Evolutionary conservation across 2,113 vertebrate genomes (phyloP).

Genomic region (Micronycteris hirsuta): DNA sequence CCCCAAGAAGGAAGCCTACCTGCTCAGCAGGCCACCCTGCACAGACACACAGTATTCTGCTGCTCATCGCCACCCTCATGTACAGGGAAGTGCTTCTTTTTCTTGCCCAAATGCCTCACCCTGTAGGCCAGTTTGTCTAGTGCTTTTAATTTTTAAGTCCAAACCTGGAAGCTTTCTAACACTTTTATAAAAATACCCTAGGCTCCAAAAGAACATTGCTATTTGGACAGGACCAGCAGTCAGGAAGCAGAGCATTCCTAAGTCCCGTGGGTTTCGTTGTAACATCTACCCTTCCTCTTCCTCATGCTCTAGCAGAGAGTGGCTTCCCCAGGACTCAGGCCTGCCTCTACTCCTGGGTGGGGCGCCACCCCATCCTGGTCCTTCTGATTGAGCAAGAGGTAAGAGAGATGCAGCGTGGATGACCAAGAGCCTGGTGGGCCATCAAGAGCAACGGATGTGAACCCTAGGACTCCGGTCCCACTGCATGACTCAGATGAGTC

Average conservation of each 20-base stretch:
- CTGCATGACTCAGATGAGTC: not conserved
- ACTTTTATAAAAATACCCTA: not conserved
- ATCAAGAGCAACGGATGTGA: not conserved
- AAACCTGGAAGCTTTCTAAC: not conserved
- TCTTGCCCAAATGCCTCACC: not conserved
- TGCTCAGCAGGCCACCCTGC: rapidly evolving
- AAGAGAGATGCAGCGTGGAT: not conserved
- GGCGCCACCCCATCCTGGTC: not conserved
- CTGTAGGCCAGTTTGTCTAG: not conserved
- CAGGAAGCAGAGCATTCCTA: rapidly evolving
- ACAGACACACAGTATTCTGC: rapidly evolving
- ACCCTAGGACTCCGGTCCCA: not conserved
- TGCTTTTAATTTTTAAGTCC: not conserved
- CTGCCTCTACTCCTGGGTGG: no score
- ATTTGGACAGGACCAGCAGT: not conserved
- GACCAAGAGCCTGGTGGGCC: not conserved
- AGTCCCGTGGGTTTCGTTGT: not conserved
- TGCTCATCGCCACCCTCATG: rapidly evolving
- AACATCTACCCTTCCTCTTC: not conserved
- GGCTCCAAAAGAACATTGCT: not conserved
- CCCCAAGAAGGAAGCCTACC: not conserved
- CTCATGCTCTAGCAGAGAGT: not conserved
- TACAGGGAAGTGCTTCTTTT: not conserved
- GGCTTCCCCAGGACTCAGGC: not conserved
- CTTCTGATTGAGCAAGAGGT: not conserved